These are phyloP conservation scores for Ethmia dodecea DNA, from an alignment of 2,888 invertebrate genomes.

Conservation along the genomic window DNA sequence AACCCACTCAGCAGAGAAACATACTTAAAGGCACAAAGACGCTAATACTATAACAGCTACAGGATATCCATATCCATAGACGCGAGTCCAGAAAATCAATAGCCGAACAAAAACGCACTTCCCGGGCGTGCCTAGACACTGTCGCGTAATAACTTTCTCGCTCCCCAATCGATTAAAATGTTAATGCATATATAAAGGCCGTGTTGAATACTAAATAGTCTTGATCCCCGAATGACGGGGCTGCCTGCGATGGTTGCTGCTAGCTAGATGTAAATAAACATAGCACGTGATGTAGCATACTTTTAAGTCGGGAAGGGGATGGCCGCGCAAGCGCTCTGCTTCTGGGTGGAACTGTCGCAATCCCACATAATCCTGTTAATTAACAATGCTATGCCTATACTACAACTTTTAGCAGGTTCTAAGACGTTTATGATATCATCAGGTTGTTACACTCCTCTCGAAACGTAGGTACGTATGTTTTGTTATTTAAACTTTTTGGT, in stretches of 20 bases:
- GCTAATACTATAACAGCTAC: too few relatives aligned
- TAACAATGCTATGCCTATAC: too few relatives aligned
- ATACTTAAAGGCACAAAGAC: too few relatives aligned
- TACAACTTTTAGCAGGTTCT: too few relatives aligned
- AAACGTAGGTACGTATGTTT: too few relatives aligned
- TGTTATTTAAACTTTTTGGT: too few relatives aligned
- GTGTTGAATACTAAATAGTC: constrained; percentile 16
- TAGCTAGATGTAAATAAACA: constrained; percentile 46
- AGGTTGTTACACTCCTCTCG: too few relatives aligned
- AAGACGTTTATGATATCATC: too few relatives aligned
- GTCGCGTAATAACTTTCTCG: constrained; percentile 11
- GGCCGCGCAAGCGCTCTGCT: constrained; percentile 35
- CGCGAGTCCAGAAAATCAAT: constrained; percentile 15
- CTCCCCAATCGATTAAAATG: constrained; percentile 16
- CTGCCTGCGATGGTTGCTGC: constrained; percentile 23
- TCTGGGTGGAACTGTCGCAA: too few relatives aligned
- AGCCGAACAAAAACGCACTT: constrained; percentile 7
- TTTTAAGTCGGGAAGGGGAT: constrained; percentile 10
- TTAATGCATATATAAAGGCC: constrained; percentile 14
- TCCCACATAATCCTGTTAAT: too few relatives aligned
- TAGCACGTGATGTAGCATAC: constrained; percentile 24
- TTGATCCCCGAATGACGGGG: constrained; percentile 5
- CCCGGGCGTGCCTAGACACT: constrained; percentile 6
- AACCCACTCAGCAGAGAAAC: too few relatives aligned
- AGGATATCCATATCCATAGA: too few relatives aligned